Percentiles rank a stretch among this genome's conserved stretches.
Evolutionary conservation across 2,888 invertebrate species (phyloP).

Genomic region (Ophion slaviceki): DNA sequence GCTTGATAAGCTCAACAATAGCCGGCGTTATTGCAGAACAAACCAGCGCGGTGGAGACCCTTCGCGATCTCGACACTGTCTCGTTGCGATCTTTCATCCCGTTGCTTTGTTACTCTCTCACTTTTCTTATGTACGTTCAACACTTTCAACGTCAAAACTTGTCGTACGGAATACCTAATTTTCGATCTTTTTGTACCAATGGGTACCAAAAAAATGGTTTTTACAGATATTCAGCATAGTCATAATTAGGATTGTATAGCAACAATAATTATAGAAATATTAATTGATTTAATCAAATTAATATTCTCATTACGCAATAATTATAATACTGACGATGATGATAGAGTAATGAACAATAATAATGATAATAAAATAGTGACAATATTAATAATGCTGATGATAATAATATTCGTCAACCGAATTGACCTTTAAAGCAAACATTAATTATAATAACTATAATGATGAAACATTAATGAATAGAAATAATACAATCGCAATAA

Average conservation of each 20-base stretch:
- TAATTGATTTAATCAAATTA: too few relatives aligned
- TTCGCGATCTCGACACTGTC: slow-evolving; percentile 20
- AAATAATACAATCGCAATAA: neutral
- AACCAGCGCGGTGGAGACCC: slow-evolving; percentile 64
- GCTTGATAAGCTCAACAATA: slow-evolving; percentile 83
- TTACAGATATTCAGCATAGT: too few relatives aligned
- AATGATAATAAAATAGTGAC: neutral
- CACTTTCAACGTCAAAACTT: slow-evolving; percentile 7
- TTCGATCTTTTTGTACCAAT: neutral
- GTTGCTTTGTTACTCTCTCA: slow-evolving; percentile 71
- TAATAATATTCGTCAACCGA: too few relatives aligned
- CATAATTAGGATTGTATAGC: too few relatives aligned
- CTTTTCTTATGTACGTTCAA: neutral
- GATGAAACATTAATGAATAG: too few relatives aligned
- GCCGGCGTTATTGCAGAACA: slow-evolving; percentile 81
- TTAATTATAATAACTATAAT: too few relatives aligned
- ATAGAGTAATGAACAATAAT: neutral
- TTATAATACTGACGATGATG: neutral
- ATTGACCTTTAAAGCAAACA: too few relatives aligned
- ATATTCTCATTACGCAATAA: too few relatives aligned
- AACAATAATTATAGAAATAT: neutral
- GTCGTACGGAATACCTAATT: neutral
- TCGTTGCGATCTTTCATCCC: slow-evolving; percentile 70
- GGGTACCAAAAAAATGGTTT: neutral
- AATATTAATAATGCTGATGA: neutral